Evolutionary conservation across 2,888 invertebrate species (phyloP).

Genomic region (Creontiades dilutus): DNA sequence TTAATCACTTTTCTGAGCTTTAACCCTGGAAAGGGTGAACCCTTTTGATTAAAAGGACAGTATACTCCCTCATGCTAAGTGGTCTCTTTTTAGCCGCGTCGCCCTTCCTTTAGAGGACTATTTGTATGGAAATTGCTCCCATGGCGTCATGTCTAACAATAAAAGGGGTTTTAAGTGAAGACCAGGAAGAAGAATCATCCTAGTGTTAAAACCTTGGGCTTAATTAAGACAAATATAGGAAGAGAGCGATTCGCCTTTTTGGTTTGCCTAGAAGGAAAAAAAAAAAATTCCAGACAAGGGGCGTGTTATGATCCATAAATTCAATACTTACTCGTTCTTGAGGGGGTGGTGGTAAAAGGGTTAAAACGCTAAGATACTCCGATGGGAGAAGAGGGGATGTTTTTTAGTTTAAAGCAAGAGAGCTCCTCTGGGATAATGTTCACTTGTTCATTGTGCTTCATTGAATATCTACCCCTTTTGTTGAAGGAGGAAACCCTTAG

Average conservation of each 20-base stretch:
- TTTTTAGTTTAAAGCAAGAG: constrained; percentile 65
- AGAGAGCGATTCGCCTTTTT: constrained; percentile 60
- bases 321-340: constrained; percentile 69
- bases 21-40: constrained; percentile 51
- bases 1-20: constrained; percentile 61
- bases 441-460: constrained; percentile 74
- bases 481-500: constrained; percentile 38
- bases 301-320: constrained; percentile 72
- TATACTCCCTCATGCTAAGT: constrained; percentile 65
- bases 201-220: constrained; percentile 71
- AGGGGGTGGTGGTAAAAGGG: constrained; percentile 45
- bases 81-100: constrained; percentile 65
- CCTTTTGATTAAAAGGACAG: constrained; percentile 71
- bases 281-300: constrained; percentile 20
- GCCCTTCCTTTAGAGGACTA: constrained; percentile 24
- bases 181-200: constrained; percentile 50
- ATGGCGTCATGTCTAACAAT: constrained; percentile 64
- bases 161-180: constrained; percentile 62
- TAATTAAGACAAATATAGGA: constrained; percentile 75
- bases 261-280: constrained; percentile 41
- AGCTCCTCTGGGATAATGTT: constrained; percentile 73
- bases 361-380: constrained; percentile 53
- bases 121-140: constrained; percentile 70
- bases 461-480: constrained; percentile 73
- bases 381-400: constrained; percentile 36